Evolutionary conservation across 2,888 invertebrate genomes (phyloP), one percentile per base, ranked within the genome.

Genomic region (Diarsia dahlii): DNA sequence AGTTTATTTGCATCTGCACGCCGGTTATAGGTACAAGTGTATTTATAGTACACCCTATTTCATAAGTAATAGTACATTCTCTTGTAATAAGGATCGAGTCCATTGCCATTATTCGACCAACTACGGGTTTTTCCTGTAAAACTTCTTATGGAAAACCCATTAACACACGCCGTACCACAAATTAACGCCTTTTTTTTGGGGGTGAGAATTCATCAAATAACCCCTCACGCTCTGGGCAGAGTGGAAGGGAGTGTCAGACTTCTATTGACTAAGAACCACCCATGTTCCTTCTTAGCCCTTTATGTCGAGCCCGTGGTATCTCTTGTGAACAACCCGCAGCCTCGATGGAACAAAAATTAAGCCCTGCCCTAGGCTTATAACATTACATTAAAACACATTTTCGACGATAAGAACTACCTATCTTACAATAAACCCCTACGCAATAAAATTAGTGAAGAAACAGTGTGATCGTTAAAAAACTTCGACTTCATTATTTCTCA

Each of bases 401-500:
- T 56, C 56, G 0, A 23, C 56, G 0, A 54, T 3, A 0, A 12
- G n/a, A n/a, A n/a, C n/a, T n/a, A 54, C n/a, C 23, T 3, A 58
- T 6, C 18, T 23, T 20, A 28, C 39, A 46, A 23, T 39, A 39
- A 52, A 52, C 39, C 3, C 10, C 10, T 12, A 20, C 10, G 8
- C 12, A 60, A 39, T 34, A 39, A 45, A 56, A 39, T 20, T 23
- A 9, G 20, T 20, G 3, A 34, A 20, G 12, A 64, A 48, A 39
- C n/a, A 0, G 4, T n/a, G 50, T 13, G 39, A 66, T 66, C 23
- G 34, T 50, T 45, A 45, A 18, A 20, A 58, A 58, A 56, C 76
- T 15, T 46, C 5, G 6, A 15, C 60, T 50, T 46, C 18, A 69
- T 72, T 71, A 68, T 28, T 68, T 72, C n/a, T 63, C 46, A 60